These are phyloP conservation scores for Lepas anatifera DNA, from an alignment of 2,888 invertebrate genomes.

Conservation along the genomic window DNA sequence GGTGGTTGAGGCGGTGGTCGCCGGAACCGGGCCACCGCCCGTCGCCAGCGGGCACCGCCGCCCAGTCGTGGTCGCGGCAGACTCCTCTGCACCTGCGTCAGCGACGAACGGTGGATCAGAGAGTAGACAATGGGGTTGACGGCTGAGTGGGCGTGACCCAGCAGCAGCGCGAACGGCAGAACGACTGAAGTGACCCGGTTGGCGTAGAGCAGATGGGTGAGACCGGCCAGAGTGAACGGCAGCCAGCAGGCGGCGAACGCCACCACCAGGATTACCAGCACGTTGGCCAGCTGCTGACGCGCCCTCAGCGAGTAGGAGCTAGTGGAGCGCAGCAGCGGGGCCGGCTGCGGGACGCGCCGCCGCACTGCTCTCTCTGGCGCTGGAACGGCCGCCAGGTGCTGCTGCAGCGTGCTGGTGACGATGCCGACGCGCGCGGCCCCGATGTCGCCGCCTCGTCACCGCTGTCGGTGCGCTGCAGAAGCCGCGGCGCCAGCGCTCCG, in stretches of 20 bases:
- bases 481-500: constrained; percentile 20
- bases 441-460: not conserved
- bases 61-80: constrained; percentile 17
- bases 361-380: too few species aligned
- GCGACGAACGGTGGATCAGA: constrained; percentile 47
- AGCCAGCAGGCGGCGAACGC: constrained; percentile 66
- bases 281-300: constrained; percentile 57
- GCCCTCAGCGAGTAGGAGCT: constrained; percentile 43
- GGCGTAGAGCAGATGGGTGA: constrained; percentile 38
- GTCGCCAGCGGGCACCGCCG: not conserved
- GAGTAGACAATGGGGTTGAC: constrained; percentile 68
- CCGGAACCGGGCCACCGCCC: constrained; percentile 10
- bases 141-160: constrained; percentile 67
- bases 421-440: constrained; percentile 11
- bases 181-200: constrained; percentile 40
- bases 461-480: too few species aligned
- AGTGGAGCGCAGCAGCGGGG: constrained; percentile 21
- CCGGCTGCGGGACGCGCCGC: constrained; percentile 24
- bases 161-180: constrained; percentile 40
- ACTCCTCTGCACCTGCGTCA: constrained; percentile 25
- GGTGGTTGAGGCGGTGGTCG: constrained; percentile 19
- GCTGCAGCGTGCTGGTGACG: not conserved
- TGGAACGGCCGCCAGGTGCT: too few species aligned
- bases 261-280: constrained; percentile 50
- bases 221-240: constrained; percentile 53